phyloP scores from a whole-genome alignment of 2,888 invertebrate genomes.

The Caradrina kadenii region DNA sequence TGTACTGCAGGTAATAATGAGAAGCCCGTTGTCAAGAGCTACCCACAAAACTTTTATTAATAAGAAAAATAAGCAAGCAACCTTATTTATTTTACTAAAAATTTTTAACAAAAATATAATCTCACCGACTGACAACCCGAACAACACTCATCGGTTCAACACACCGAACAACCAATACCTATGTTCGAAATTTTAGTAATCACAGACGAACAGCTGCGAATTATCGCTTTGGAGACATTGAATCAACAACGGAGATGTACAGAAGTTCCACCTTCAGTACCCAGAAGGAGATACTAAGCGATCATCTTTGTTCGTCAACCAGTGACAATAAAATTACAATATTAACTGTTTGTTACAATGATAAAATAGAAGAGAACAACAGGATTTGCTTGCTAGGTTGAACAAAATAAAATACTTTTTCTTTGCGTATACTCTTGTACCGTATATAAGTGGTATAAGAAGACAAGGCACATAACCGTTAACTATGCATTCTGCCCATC shows the following conservation, averaged over 20 bases:
- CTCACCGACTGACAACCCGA: slow-evolving; percentile 11
- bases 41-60: background rate
- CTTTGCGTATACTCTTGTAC: too few species aligned
- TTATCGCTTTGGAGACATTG: slow-evolving; percentile 50
- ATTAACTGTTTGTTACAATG: too few species aligned
- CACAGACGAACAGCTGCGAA: slow-evolving; percentile 57
- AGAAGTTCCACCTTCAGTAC: slow-evolving; percentile 35
- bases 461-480: too few species aligned
- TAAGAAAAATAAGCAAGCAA: background rate
- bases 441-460: too few species aligned
- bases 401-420: too few species aligned
- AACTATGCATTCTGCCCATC: too few species aligned
- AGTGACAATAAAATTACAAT: too few species aligned
- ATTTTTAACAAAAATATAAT: slow-evolving; percentile 48
- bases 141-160: slow-evolving; percentile 36
- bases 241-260: background rate
- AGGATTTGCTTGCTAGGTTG: too few species aligned
- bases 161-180: slow-evolving; percentile 50
- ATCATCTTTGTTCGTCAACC: too few species aligned
- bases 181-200: slow-evolving; percentile 60
- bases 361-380: too few species aligned
- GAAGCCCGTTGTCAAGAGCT: background rate
- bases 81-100: slow-evolving; percentile 12
- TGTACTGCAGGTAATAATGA: background rate
- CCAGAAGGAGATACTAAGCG: background rate